These are phyloP conservation scores for Noctua comes DNA, from an alignment of 2,888 invertebrate species.

Conservation along the genomic window DNA sequence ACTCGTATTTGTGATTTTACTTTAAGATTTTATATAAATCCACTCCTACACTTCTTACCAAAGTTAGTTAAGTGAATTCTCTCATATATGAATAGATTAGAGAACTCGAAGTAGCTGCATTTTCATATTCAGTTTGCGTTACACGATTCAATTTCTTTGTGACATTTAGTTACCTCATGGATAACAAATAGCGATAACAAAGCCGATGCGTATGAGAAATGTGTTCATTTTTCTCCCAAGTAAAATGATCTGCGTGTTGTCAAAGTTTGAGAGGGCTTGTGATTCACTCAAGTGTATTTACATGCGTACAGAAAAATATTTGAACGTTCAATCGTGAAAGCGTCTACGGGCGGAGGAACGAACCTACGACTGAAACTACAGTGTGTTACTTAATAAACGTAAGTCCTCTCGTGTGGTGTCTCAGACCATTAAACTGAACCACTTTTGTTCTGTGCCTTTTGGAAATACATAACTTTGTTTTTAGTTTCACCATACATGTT, in stretches of 20 bases:
- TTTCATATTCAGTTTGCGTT: slow-evolving; percentile 65
- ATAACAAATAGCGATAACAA: slow-evolving; percentile 73
- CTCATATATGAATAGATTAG: slow-evolving; percentile 31
- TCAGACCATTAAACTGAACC: too few relatives aligned
- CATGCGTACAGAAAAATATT: slow-evolving; percentile 76
- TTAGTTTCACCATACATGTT: too few relatives aligned
- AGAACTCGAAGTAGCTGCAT: slow-evolving; percentile 27
- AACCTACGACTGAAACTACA: slow-evolving; percentile 60
- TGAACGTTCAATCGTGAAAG: slow-evolving; percentile 71
- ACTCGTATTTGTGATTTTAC: slow-evolving; percentile 64
- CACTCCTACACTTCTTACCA: slow-evolving; percentile 16
- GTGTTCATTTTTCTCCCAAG: slow-evolving; percentile 77
- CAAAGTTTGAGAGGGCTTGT: slow-evolving; percentile 77
- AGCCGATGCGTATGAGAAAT: slow-evolving; percentile 75
- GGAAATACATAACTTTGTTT: too few relatives aligned
- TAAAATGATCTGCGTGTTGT: slow-evolving; percentile 81
- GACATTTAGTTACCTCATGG: slow-evolving; percentile 62
- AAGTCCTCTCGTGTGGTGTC: too few relatives aligned
- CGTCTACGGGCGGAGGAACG: slow-evolving; percentile 64
- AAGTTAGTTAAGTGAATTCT: slow-evolving; percentile 44
- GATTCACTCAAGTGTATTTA: slow-evolving; percentile 80
- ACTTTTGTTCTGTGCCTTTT: too few relatives aligned
- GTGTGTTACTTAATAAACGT: background rate
- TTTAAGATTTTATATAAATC: slow-evolving; percentile 61
- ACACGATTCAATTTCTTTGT: slow-evolving; percentile 74